Base-by-base conservation (phyloP, 1,140 invertebrate species). In the Neotoxoptera formosana region DNA sequence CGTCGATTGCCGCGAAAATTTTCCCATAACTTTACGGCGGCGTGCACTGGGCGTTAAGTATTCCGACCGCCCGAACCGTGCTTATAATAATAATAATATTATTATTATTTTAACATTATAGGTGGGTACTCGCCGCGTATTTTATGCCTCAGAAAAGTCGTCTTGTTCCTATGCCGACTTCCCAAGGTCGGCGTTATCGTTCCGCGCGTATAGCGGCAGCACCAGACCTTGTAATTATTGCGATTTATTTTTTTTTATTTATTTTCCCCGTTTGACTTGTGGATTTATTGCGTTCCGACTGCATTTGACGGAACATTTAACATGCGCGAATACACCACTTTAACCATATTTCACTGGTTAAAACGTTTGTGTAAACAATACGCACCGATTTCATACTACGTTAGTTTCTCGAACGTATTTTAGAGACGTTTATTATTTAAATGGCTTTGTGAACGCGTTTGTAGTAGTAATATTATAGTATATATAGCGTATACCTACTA, bases 231-330 rank as follows among this genome's bases (percentile, higher is more conserved):
- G 20, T 89, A 89, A 89, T 89, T 89, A 56, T 89, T 25, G 51
- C 34, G 48, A 89, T 89, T 89, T 53, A 23, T 53, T 21, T 53
- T 11, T 21, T 53, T 21, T 48, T 51, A 53, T 36, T 89, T 36
- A 7, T 51, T 51, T 34, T 53, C 87, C 47, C 48, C n/a, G 30
- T 88, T 88, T 41, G 87, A 88, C 87, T 53, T 11, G 87, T 9
- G 87, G 47, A 89, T 89, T 89, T 89, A 89, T 89, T 51, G 87
- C 87, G 51, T 36, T 89, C 51, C 87, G n/a, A 53, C 48, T 89
- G 87, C 87, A 41, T 89, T 89, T 89, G 87, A 89, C 48, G 87
- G 87, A 89, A 53, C 87, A 36, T 89, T 89, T 89, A 89, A 89
- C 87, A 45, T 56, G 87, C 87, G 87, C 56, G 87, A 89, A 36